phyloP scores from a whole-genome alignment of 2,113 vertebrate species.

The Crotophaga sulcirostris region DNA sequence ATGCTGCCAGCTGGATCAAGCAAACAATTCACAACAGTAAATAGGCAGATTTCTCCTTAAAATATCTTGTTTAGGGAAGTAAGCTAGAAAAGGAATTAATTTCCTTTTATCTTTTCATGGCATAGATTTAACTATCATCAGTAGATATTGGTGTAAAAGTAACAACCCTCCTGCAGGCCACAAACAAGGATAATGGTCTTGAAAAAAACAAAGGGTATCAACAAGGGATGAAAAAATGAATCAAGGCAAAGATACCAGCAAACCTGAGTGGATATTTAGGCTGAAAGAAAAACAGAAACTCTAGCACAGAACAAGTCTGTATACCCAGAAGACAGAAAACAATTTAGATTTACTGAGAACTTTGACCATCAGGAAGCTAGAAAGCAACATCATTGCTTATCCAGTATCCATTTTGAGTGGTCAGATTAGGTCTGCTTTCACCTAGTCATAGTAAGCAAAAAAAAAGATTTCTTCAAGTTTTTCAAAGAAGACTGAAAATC shows the following conservation, averaged over 20 bases:
- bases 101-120: neutral
- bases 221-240: neutral
- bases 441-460: neutral
- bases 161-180: neutral
- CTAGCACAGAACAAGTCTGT: neutral
- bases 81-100: neutral
- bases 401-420: neutral
- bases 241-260: neutral
- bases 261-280: neutral
- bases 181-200: neutral
- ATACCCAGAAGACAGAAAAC: neutral
- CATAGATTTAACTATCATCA: neutral
- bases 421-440: neutral
- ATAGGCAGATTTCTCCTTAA: neutral
- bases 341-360: neutral
- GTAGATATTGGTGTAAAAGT: accelerated
- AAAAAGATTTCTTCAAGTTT: neutral
- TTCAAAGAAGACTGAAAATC: neutral
- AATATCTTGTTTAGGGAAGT: neutral
- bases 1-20: neutral
- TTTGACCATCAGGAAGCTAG: neutral
- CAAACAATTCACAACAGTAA: neutral
- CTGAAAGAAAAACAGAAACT: neutral
- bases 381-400: neutral
- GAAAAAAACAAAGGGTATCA: neutral